Evolutionary conservation across 2,113 vertebrate species (phyloP).

Genomic region (Ochotona princeps): DNA sequence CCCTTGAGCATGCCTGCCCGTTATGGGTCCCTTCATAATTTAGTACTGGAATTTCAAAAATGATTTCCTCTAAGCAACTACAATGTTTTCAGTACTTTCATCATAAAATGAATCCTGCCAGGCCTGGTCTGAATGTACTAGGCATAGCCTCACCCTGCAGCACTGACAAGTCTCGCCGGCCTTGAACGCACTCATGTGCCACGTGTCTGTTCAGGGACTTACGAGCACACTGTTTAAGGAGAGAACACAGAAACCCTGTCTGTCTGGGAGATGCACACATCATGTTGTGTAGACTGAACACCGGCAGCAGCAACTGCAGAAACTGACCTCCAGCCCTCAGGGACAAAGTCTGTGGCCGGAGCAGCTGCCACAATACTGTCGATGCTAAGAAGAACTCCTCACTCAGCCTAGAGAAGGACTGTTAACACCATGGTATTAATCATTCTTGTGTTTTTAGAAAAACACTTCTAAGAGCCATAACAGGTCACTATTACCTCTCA

Average conservation of each 20-base stretch:
- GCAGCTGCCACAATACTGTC: background rate
- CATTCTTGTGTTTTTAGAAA: conserved; percentile 28
- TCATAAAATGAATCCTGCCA: background rate
- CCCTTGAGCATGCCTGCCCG: background rate
- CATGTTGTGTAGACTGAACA: background rate
- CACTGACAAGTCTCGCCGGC: too few species aligned
- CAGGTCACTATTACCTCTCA: background rate
- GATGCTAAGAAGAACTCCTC: background rate
- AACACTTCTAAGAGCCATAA: background rate
- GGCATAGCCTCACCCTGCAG: background rate
- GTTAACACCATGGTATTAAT: background rate
- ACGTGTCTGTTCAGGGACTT: background rate
- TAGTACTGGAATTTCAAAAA: conserved; percentile 5
- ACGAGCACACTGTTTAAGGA: background rate
- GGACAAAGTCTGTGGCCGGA: background rate
- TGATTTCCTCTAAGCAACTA: background rate
- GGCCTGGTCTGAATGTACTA: background rate
- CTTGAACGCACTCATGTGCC: too few species aligned
- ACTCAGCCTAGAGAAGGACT: conserved; percentile 8
- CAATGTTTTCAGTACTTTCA: background rate
- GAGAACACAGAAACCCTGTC: background rate
- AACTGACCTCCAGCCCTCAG: background rate
- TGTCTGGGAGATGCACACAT: background rate
- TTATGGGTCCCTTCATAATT: background rate
- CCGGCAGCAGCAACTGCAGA: background rate